Percentiles rank a stretch among this genome's conserved stretches.
Evolutionary conservation across 2,797 vertebrate species (phyloP).

Genomic region (Megaceryle alcyon): DNA sequence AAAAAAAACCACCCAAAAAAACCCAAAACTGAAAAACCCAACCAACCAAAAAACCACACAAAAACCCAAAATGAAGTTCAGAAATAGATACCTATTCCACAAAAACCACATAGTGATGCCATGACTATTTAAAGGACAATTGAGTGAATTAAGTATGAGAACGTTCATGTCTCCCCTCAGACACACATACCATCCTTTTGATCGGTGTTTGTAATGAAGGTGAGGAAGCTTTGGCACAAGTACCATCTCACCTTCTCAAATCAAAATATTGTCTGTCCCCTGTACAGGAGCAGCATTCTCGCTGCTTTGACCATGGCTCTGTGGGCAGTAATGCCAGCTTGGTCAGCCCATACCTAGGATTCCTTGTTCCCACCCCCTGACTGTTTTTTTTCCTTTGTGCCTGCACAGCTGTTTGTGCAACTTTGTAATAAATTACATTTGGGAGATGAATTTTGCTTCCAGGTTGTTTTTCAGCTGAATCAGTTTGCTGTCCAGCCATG

Average conservation of each 20-base stretch:
- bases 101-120: background rate
- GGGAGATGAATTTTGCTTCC: background rate
- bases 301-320: background rate
- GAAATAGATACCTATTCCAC: background rate
- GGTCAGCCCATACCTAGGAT: background rate
- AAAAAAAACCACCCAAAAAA: background rate
- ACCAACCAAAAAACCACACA: background rate
- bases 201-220: background rate
- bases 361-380: background rate
- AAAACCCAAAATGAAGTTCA: background rate
- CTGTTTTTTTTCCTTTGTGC: background rate
- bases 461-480: background rate
- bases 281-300: background rate
- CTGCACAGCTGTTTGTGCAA: background rate
- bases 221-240: background rate
- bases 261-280: background rate
- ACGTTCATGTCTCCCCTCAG: background rate
- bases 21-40: too few relatives aligned
- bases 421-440: background rate
- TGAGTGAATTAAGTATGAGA: background rate
- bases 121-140: background rate
- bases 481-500: background rate
- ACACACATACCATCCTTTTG: background rate
- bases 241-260: background rate
- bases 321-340: background rate